phyloP scores from a whole-genome alignment of 2,113 vertebrate species.

The Tragelaphus buxtoni region DNA sequence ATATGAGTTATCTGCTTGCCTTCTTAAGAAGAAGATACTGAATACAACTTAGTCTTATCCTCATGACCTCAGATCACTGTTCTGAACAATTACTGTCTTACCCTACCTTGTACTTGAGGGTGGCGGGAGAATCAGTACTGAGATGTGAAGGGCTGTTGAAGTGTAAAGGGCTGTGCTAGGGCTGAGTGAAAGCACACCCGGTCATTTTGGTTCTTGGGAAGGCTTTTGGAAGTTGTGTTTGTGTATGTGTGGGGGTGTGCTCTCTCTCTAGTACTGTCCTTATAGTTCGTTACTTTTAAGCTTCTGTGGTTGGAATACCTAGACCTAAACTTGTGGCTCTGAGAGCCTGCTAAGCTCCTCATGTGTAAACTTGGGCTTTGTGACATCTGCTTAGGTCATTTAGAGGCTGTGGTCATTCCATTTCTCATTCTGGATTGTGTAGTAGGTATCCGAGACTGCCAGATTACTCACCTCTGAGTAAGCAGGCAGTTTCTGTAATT shows the following conservation, averaged over 20 bases:
- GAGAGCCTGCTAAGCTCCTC: not conserved
- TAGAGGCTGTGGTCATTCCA: not conserved
- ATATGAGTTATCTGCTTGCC: not conserved
- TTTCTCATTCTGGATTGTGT: constrained; percentile 4
- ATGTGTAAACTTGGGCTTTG: not conserved
- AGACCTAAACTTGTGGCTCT: not conserved
- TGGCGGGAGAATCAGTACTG: not conserved
- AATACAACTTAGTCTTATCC: not conserved
- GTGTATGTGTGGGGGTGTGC: not conserved
- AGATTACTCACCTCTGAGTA: constrained; percentile 34
- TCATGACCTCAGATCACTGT: not conserved
- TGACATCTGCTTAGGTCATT: constrained; percentile 15
- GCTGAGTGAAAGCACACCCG: not conserved
- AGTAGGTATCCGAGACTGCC: not conserved
- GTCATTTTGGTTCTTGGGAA: not conserved
- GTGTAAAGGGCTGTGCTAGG: not conserved
- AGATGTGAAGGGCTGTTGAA: not conserved
- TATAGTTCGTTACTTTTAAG: not conserved
- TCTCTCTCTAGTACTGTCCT: not conserved
- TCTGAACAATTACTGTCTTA: not conserved
- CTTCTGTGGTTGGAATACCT: not conserved
- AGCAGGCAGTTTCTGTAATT: constrained; percentile 1
- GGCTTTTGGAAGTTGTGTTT: not conserved
- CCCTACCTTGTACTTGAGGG: not conserved
- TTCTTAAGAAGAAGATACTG: not conserved